Conservation (phyloP, 2,797 vertebrate species). For the Limnodromus scolopaceus region DNA sequence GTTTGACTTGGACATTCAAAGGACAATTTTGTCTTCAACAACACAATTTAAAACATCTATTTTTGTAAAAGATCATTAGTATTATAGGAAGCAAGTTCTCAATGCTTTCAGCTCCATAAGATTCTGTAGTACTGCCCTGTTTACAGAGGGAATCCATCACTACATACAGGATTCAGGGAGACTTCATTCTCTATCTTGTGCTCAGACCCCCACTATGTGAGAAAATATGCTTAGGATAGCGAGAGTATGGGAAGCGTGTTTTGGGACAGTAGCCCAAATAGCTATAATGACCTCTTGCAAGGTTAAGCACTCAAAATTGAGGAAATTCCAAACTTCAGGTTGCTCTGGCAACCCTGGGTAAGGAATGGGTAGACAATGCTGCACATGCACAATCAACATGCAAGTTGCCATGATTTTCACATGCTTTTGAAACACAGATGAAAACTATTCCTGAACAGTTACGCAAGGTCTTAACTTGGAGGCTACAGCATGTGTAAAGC, state of each 20-base stretch:
- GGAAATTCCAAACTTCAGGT: slow-evolving; percentile 38
- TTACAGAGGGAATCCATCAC: not conserved
- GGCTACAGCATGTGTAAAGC: not conserved
- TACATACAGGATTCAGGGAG: not conserved
- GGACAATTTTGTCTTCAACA: not conserved
- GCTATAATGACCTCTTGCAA: not conserved
- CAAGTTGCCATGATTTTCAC: not conserved
- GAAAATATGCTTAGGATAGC: not conserved
- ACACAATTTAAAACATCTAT: not conserved
- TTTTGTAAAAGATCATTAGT: not conserved
- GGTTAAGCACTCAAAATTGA: slow-evolving; percentile 1
- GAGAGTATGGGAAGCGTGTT: not conserved
- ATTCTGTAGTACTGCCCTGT: not conserved
- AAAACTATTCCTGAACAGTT: not conserved
- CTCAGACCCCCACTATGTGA: not conserved
- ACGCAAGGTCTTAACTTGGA: not conserved
- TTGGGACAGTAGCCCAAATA: not conserved
- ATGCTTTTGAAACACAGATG: not conserved
- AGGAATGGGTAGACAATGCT: not conserved
- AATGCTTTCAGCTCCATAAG: not conserved
- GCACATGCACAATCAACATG: not conserved
- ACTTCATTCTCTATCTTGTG: not conserved
- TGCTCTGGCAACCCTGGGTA: slow-evolving; percentile 15
- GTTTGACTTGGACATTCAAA: not conserved
- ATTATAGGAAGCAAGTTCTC: not conserved